These are phyloP conservation scores for Autographa gamma DNA, from an alignment of 2,888 invertebrate genomes.

Conservation along the genomic window DNA sequence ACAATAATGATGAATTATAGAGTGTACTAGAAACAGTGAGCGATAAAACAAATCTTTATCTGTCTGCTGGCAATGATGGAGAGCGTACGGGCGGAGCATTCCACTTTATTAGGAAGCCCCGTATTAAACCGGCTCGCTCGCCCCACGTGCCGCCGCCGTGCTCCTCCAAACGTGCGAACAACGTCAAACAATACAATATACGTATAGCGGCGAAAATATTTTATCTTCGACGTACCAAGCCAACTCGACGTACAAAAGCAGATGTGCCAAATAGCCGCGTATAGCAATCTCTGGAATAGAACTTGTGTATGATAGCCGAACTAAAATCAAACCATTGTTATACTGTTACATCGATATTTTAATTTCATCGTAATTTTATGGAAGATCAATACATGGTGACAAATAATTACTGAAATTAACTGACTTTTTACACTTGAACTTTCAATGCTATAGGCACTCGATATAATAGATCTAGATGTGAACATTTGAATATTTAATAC, in stretches of 20 bases:
- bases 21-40: constrained; percentile 32
- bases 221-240: constrained; percentile 56
- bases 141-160: constrained; percentile 75
- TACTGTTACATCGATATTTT: constrained; percentile 89
- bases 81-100: constrained; percentile 64
- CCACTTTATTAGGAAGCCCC: constrained; percentile 85
- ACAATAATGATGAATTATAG: constrained; percentile 38
- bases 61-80: constrained; percentile 64
- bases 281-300: constrained; percentile 29
- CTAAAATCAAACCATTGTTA: constrained; percentile 78
- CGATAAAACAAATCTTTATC: constrained; percentile 62
- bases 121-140: constrained; percentile 75
- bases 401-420: constrained; percentile 87
- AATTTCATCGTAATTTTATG: constrained; percentile 89
- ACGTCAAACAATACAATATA: constrained; percentile 62
- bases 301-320: constrained; percentile 5
- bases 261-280: constrained; percentile 61
- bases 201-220: constrained; percentile 53
- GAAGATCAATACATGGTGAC: constrained; percentile 89
- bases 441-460: constrained; percentile 89
- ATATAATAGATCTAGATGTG: constrained; percentile 88
- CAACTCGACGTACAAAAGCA: constrained; percentile 52
- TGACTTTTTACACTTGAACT: constrained; percentile 88
- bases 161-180: constrained; percentile 70
- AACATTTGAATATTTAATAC: constrained; percentile 86